Evolutionary conservation across 2,113 vertebrate genomes (phyloP), one percentile per base, ranked within the genome.

Genomic region (Probosciger aterrimus): DNA sequence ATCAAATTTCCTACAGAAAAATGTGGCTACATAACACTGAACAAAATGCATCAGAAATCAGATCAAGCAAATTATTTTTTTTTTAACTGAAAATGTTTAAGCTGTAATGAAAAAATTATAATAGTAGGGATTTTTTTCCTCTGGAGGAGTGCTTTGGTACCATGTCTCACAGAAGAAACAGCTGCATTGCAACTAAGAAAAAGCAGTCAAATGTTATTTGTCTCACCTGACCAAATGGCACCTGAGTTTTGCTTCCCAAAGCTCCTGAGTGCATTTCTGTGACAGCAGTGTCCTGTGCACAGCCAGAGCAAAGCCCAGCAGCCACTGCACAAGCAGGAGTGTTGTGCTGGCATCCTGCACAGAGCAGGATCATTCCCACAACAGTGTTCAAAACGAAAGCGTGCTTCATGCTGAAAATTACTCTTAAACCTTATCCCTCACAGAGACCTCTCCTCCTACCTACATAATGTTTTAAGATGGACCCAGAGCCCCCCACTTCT

Each of bases 311-410:
- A 57, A 74, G 41, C 64, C 55, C 2, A 0, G 43, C 4, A 14
- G 65, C 62, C 4, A 3, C 80, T 31, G 15, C 0, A 0, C 10
- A 3, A 25, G 22, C 24, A 0, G 23, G 8, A 22, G 10, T 2
- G 0, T 18, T 5, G 50, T 17, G 1, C n/a, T 2, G 1, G 24
- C 31, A 28, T 6, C 52, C 44, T 30, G 8, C 16, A 3, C 0
- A 0, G 69, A 50, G 60, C 60, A 14, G 69, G 28, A 33, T 25
- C 9, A 47, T 4, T 44, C 65, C 31, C n/a, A 12, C 30, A 8
- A 1, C 7, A 4, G 33, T 4, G 1, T 11, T 30, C 87, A 3
- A 20, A 47, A 7, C 0, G 0, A 18, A 10, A 0, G 0, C 0
- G 2, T 2, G 16, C 7, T 0, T 39, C 55, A 4, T 7, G 14